phyloP scores from a whole-genome alignment of 2,113 vertebrate species.

The Eurypyga helias region DNA sequence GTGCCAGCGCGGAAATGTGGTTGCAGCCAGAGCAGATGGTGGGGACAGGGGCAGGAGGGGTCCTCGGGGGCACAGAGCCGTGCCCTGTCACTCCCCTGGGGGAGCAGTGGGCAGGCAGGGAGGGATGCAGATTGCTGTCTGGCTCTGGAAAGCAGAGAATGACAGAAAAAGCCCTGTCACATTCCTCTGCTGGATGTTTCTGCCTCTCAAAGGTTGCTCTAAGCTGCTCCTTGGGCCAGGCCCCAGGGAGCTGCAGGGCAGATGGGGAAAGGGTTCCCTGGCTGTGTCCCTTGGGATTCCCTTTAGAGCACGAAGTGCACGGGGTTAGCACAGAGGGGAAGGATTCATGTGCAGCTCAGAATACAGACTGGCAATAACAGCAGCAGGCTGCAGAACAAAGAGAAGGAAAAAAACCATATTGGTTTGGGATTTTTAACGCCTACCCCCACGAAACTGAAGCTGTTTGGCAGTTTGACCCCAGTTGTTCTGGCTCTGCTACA shows the following conservation, averaged over 20 bases:
- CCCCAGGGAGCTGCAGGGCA: neutral
- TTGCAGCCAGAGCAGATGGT: neutral
- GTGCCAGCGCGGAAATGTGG: neutral
- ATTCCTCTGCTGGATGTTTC: neutral
- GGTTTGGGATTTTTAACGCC: neutral
- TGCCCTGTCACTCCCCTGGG: neutral
- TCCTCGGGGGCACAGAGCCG: neutral
- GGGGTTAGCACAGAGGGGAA: neutral
- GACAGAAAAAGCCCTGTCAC: neutral
- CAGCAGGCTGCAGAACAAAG: neutral
- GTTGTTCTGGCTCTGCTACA: neutral
- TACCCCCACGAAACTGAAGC: neutral
- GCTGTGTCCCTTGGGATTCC: neutral
- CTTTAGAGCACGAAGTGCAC: accelerated
- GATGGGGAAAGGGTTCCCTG: neutral
- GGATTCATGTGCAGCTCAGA: neutral
- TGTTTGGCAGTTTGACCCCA: neutral
- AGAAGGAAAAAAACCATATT: neutral
- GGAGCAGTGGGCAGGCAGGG: neutral
- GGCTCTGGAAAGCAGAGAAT: neutral
- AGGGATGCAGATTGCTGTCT: neutral
- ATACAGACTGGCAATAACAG: neutral
- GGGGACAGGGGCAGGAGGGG: neutral
- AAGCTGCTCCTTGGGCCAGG: neutral
- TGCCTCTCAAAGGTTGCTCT: neutral